Base-by-base conservation (phyloP, 2,888 invertebrate species). In the Cantharis rufa region DNA sequence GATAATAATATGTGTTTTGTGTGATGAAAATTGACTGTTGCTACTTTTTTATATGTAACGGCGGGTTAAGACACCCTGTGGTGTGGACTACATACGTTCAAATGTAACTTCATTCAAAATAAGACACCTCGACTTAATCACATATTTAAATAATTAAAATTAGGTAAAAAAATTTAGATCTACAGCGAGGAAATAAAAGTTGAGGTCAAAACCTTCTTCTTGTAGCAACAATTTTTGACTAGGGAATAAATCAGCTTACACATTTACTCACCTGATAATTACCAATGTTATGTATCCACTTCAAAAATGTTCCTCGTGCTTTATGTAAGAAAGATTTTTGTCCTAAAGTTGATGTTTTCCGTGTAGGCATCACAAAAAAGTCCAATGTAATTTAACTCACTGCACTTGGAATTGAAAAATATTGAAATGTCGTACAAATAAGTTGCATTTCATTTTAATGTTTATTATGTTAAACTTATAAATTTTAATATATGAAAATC, bases 281-380 rank as follows among this genome's bases (percentile, higher is more conserved):
- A 74, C 84, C 82, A 68, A 86, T 82, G 76, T 83, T 84, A 78
- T 89, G 86, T 80, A 90, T 85, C 89, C 89, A 90, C 81, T 85
- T 86, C 76, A 88, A 83, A 76, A 89, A 86, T 84, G 89, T 89
- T 80, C 87, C 87, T 78, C 89, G 86, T 68, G 89, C 89, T 81
- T 88, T 87, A 80, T 88, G 89, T 76, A 89, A 85, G 82, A 89
- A 86, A 79, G 88, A 88, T 83, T 86, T 87, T 83, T 80, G 82
- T 74, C 84, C 80, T 10, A 84, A 80, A 13, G 81, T 79, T 15
- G 84, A 79, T 32, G 80, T 76, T 80, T 81, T 84, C 79, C 85
- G 83, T 71, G 83, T 84, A 80, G 86, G 86, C 86, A 86, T 86
- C 82, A 81, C 83, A 48, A 48, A 48, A 48, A 48, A 48, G 2